Evolutionary conservation across 2,888 invertebrate genomes (phyloP), one percentile per base, ranked within the genome.

Genomic region (Pegoplata infirma): DNA sequence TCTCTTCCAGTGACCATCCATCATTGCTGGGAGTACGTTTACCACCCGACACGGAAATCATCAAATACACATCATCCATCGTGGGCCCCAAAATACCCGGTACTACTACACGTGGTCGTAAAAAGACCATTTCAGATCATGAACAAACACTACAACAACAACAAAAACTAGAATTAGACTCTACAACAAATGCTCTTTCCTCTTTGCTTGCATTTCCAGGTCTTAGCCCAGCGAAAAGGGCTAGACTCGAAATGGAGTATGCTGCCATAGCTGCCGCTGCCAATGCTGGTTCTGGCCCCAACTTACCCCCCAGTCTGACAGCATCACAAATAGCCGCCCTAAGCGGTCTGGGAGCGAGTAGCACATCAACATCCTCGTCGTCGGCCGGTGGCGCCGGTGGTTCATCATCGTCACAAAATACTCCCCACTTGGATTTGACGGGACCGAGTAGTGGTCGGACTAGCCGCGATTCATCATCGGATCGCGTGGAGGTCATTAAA

Each of bases 31-130:
- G 96, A 77, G 96, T 96, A 58, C 92, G 96, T 79, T 90, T 96
- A 84, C 96, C 96, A 81, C 96, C 96, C 44, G 96, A 96, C 87
- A 96, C 96, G 53, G 96, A 96, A 91, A 96, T 96, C 82, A 96
- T 96, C 87, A 96, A 96, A 90, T 96, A 96, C 89, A 96, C 96
- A 82, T 96, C 96, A 82, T 95, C 95, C 76, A 93, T 96, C 85
- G 94, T 95, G 82, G 96, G 96, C 76, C 95, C 96, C 72, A 96
- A 96, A 92, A 92, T 95, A 81, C 94, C 95, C 12, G 95, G 96
- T 78, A 94, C 94, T 80, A 96, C 95, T 82, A 95, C 95, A 85
- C 92, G 96, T 61, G 96, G 96, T 73, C 92, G 96, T 75, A 96
- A 96, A 91, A 96, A 96, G 91, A 96, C 96, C 61, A 96, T 96